Evolutionary conservation across 2,113 vertebrate species (phyloP).

Genomic region (Lycaon pictus): DNA sequence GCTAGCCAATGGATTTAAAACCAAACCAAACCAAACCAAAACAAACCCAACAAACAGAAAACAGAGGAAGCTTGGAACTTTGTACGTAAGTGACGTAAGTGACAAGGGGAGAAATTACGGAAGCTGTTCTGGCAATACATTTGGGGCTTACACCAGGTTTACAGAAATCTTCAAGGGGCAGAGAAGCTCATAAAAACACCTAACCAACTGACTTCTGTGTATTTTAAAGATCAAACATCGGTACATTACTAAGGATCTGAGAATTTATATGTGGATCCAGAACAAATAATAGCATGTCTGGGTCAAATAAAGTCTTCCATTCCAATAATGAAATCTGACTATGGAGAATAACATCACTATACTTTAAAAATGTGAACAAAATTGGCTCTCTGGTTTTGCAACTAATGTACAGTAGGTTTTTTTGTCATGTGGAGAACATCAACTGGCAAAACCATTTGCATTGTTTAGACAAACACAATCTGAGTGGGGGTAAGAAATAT

Average conservation of each 20-base stretch:
- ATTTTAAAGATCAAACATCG: conserved; percentile 35
- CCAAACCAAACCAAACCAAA: background rate
- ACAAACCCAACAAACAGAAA: background rate
- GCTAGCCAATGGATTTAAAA: background rate
- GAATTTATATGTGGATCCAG: conserved; percentile 7
- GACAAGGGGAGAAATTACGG: conserved; percentile 47
- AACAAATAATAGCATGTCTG: conserved; percentile 23
- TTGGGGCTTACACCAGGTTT: conserved; percentile 8
- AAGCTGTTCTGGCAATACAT: background rate
- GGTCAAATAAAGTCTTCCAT: background rate
- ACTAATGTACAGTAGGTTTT: background rate
- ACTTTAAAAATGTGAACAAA: conserved; percentile 41
- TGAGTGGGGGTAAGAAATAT: background rate
- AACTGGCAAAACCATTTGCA: background rate
- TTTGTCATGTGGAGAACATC: background rate
- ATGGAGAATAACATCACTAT: background rate
- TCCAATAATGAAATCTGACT: background rate
- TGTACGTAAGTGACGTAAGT: background rate
- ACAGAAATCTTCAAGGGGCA: background rate
- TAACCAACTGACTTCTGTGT: background rate
- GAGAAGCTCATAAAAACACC: background rate
- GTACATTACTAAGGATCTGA: conserved; percentile 25
- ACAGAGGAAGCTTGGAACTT: background rate
- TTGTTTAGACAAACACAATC: background rate
- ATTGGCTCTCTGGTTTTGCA: background rate